Percentiles rank a stretch among this genome's conserved stretches.
Conservation (phyloP, 2,113 vertebrate genomes). For the Brachyhypopomus gauderio region DNA sequence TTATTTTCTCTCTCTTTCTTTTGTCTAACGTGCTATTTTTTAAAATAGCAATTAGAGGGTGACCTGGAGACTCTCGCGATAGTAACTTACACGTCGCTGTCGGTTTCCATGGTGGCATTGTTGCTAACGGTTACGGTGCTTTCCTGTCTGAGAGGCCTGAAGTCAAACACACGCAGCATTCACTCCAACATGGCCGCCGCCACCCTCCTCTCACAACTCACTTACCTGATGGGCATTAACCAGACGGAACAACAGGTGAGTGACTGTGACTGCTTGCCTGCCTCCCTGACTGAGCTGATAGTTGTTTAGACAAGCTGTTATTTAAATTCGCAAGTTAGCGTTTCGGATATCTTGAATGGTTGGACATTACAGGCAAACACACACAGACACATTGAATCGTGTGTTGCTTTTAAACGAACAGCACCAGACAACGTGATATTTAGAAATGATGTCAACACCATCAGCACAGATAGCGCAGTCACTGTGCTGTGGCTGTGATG, state of each 20-base stretch:
- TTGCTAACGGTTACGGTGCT: conserved; percentile 87
- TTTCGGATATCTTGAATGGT: background rate
- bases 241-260: conserved; percentile 92
- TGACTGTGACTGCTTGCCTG: background rate
- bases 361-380: background rate
- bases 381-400: background rate
- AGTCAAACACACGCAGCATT: conserved; percentile 95
- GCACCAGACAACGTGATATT: conserved; percentile 14
- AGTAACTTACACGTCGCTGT: conserved; percentile 88
- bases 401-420: conserved; percentile 3
- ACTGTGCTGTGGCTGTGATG: conserved; percentile 20
- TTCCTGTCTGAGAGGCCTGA: conserved; percentile 90
- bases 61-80: conserved; percentile 91
- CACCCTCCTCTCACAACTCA: conserved; percentile 90
- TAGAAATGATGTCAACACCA: conserved; percentile 31
- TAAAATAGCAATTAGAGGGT: conserved; percentile 87
- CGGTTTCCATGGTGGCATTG: conserved; percentile 85
- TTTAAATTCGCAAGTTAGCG: background rate
- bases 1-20: background rate
- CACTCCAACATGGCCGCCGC: conserved; percentile 89
- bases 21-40: background rate
- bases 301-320: background rate
- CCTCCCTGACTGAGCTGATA: background rate
- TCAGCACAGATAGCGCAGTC: conserved; percentile 13
- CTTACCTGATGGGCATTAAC: conserved; percentile 92